Base-by-base conservation (phyloP, 2,888 invertebrate genomes). In the Caenorhabditis sulstoni region DNA sequence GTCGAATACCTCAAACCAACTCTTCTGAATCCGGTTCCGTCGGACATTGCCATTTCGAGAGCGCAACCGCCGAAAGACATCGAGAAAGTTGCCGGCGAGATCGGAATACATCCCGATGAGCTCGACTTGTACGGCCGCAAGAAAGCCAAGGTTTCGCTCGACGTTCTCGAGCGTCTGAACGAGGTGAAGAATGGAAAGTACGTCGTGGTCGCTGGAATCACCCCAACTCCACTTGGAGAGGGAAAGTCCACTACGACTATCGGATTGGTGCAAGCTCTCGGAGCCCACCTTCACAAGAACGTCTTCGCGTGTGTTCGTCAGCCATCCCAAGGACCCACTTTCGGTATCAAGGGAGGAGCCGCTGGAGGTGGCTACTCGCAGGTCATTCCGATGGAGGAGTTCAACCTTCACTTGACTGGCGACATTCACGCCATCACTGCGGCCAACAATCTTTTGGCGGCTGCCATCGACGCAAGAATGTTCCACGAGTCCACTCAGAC, bases 321-420 rank as follows among this genome's bases (percentile, higher is more conserved):
- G 90, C 98, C 99, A 0, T 97, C 97, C 58, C 97, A 98, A 91
- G 99, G 99, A 3, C 99, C 99, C 2, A 99, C 98, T 9, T 99
- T 99, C 91, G 98, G 99, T 12, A 96, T 99, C 70, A 97, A 97
- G 92, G 94, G 96, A 59, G 98, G 98, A 29, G 99, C 98, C 1
- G 98, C 99, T 8, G 99, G 99, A 1, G 99, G 98, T 18, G 98
- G 98, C 3, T 98, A 97, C 91, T 94, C 98, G 0, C 93, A 94
- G 93, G 95, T 95, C 0, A 97, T 99, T 84, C 99, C 99, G 0
- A 99, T 99, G 99, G 98, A 99, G 91, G 98, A 99, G 88, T 98
- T 99, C 91, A 99, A 99, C 92, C 93, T 99, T 0, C 98, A 99
- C 91, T 92, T 99, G 84, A 99, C 98, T 0, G 92, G 91, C 59